Percentiles rank a stretch among this genome's conserved stretches.
phyloP scores from a whole-genome alignment of 2,888 invertebrate genomes.

The Silvanus unidentatus region DNA sequence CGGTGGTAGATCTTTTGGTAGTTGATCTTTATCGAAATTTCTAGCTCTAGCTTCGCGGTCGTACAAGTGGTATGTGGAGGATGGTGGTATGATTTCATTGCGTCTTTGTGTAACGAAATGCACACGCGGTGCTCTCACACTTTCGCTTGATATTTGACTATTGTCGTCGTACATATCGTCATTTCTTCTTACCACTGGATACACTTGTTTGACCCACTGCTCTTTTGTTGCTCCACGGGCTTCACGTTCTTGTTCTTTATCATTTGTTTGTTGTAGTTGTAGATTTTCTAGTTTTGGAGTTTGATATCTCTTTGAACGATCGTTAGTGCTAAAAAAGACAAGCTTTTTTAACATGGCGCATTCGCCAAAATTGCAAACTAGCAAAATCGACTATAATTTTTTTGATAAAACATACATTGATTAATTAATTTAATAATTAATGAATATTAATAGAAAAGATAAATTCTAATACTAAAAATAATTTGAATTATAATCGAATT shows the following conservation, averaged over 20 bases:
- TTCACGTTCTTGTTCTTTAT: constrained; percentile 34
- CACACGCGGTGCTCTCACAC: constrained; percentile 57
- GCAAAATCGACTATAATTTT: too few relatives aligned
- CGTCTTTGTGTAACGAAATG: constrained; percentile 58
- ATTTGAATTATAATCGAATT: too few relatives aligned
- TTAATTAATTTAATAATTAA: too few relatives aligned
- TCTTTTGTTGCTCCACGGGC: constrained; percentile 54
- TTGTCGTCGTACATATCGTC: constrained; percentile 47
- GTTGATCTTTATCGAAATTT: constrained; percentile 19
- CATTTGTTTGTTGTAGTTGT: too few relatives aligned
- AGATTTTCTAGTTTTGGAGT: constrained; percentile 42
- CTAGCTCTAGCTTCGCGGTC: constrained; percentile 29
- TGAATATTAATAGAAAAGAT: too few relatives aligned
- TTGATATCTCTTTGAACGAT: constrained; percentile 48
- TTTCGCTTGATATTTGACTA: constrained; percentile 53
- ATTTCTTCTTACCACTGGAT: constrained; percentile 41
- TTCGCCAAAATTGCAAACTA: too few relatives aligned
- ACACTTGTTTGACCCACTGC: constrained; percentile 58
- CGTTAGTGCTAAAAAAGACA: neutral
- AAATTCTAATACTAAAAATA: too few relatives aligned
- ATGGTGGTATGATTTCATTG: constrained; percentile 36
- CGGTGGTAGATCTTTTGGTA: constrained; percentile 18
- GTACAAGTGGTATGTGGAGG: constrained; percentile 19
- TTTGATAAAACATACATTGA: too few relatives aligned
- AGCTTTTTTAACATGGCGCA: too few relatives aligned